Evolutionary conservation across 2,888 invertebrate species (phyloP).

Genomic region (Lordiphosa andalusiaca): DNA sequence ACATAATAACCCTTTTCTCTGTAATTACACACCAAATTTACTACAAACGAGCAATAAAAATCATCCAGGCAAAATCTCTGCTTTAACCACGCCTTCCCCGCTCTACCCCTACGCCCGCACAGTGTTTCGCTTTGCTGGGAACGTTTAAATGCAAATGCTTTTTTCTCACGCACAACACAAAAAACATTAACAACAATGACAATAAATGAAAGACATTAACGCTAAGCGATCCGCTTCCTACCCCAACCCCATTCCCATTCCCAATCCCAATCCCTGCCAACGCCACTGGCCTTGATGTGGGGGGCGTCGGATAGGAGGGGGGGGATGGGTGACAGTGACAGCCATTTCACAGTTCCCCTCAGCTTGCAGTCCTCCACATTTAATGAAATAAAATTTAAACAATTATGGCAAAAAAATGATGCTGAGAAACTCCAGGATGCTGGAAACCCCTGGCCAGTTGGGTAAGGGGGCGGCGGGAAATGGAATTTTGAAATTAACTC

Average conservation of each 20-base stretch:
- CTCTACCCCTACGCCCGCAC: not conserved
- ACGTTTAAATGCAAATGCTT: conserved; percentile 69
- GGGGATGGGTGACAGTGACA: conserved; percentile 7
- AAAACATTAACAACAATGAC: conserved; percentile 63
- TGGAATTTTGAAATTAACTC: not conserved
- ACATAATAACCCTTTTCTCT: conserved; percentile 53
- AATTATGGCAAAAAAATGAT: conserved; percentile 43
- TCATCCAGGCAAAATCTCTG: conserved; percentile 72
- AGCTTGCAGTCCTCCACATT: conserved; percentile 44
- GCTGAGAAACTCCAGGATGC: not conserved
- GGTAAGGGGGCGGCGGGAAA: not conserved
- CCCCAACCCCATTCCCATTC: conserved; percentile 9
- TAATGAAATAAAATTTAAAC: conserved; percentile 68
- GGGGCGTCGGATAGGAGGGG: too few species aligned
- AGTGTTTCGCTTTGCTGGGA: not conserved
- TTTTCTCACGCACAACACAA: conserved; percentile 66
- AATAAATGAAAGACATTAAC: conserved; percentile 71
- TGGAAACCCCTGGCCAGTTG: not conserved
- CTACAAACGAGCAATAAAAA: conserved; percentile 74
- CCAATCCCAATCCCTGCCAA: not conserved
- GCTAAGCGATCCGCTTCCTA: conserved; percentile 56
- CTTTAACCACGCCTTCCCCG: not conserved
- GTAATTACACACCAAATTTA: conserved; percentile 73
- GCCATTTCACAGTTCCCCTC: conserved; percentile 8
- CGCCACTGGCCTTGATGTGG: conserved; percentile 7